Evolutionary conservation across 2,888 invertebrate species (phyloP), one percentile per base, ranked within the genome.

Genomic region (Harpalus rubripes): DNA sequence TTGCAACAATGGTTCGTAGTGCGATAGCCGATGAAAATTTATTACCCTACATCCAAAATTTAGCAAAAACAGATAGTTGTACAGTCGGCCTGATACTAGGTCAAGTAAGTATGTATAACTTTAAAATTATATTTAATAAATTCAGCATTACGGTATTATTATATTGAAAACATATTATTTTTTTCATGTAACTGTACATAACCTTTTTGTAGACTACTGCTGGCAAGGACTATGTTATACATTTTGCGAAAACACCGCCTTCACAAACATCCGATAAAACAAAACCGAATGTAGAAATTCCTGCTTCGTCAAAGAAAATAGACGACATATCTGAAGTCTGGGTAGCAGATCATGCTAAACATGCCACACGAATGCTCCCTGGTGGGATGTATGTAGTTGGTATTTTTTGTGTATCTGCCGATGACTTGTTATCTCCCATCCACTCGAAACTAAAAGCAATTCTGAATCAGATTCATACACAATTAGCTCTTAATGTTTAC

Each of bases 301-400:
- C 89, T 44, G 90, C 91, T 84, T 88, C 90, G 81, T 87, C 89
- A 15, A 92, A 91, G 78, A 89, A 89, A 58, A 91, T 93, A 26
- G 92, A 91, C 87, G 93, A 93, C 86, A 92, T 96, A 81, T 94
- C 95, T 32, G 95, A 95, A 86, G 92, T 92, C 79, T 95, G 95
- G 94, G 93, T 96, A 2, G 95, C 95, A 0, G 96, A 96, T 89
- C 97, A 98, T 92, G 96, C 97, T 59, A 94, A 95, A 90, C 96
- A 96, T 92, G 96, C 97, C 0, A 95, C 96, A 1, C 94, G 97
- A 91, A 98, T 98, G 97, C 92, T 98, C 86, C 96, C 98, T 44
- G 98, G 98, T 61, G 98, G 98, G 68, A 94, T 98, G 93, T 95
- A 95, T 91, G 95, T 98, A 74, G 92, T 97, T 89, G 98, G 96